Percentiles rank a stretch among this genome's conserved stretches.
These are phyloP conservation scores for Coelinius sp. DNA, from an alignment of 2,888 invertebrate species.

Conservation along the genomic window DNA sequence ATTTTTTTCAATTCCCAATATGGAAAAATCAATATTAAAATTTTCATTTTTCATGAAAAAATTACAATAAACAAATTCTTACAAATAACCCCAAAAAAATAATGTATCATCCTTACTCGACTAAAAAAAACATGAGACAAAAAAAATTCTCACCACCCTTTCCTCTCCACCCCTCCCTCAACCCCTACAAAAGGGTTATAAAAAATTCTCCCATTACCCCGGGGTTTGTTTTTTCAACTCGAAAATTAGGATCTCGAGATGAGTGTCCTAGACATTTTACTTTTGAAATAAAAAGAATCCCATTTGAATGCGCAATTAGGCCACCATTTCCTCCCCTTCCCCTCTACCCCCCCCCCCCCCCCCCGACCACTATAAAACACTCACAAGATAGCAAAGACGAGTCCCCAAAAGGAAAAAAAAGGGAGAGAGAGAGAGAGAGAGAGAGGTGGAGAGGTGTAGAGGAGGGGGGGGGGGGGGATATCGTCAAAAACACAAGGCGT, in stretches of 20 bases:
- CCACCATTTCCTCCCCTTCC: constrained; percentile 45
- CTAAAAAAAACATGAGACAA: neutral
- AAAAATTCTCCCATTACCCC: neutral
- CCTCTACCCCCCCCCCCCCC: constrained; percentile 32
- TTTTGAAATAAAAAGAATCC: constrained; percentile 17
- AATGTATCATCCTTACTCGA: too few species aligned
- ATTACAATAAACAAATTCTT: too few species aligned
- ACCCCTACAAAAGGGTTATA: neutral
- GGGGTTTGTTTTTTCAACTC: constrained; percentile 58
- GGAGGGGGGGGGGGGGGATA: constrained; percentile 47
- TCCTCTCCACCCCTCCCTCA: neutral
- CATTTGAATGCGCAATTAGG: constrained; percentile 23
- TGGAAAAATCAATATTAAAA: too few species aligned
- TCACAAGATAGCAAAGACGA: constrained; percentile 40
- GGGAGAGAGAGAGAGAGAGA: constrained; percentile 25
- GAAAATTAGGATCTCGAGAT: constrained; percentile 56
- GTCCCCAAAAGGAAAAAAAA: constrained; percentile 28
- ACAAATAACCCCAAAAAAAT: neutral
- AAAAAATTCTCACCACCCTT: constrained; percentile 10
- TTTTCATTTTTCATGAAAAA: too few species aligned
- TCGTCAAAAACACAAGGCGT: constrained; percentile 60
- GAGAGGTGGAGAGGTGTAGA: constrained; percentile 42
- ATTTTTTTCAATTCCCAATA: too few species aligned
- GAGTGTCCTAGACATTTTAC: constrained; percentile 5
- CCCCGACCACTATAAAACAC: constrained; percentile 25